phyloP scores from a whole-genome alignment of 1,140 invertebrate genomes.

The Lepeophtheirus salmonis region DNA sequence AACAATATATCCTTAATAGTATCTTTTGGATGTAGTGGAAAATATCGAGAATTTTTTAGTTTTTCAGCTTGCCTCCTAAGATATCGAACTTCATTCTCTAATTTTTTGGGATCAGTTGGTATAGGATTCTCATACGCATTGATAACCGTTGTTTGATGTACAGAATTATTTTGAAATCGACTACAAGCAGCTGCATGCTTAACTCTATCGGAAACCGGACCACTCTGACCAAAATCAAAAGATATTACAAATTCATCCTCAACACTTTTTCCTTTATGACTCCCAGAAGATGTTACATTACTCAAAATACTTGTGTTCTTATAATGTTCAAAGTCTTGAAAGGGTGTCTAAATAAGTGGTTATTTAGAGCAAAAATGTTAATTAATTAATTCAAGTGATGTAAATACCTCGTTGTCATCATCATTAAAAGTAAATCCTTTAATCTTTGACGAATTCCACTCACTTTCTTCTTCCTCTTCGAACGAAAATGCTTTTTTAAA shows the following conservation, averaged over 20 bases:
- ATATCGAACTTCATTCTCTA: neutral
- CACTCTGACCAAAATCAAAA: neutral
- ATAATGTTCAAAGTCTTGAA: conserved; percentile 5
- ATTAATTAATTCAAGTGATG: neutral
- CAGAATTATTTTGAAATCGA: neutral
- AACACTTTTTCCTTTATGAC: neutral
- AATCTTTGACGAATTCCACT: conserved; percentile 6
- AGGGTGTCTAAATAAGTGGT: conserved; percentile 15
- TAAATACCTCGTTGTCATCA: conserved; percentile 1
- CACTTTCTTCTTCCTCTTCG: conserved; percentile 7
- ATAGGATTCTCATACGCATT: neutral
- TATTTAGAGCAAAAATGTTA: too few relatives aligned
- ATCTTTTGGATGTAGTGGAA: conserved; percentile 4
- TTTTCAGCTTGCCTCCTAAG: neutral
- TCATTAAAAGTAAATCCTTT: conserved; percentile 11
- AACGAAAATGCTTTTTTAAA: neutral
- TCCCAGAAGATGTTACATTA: neutral
- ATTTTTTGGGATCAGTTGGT: neutral
- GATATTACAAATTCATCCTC: conserved; percentile 2
- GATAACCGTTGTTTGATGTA: too few relatives aligned
- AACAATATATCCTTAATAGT: conserved; percentile 5
- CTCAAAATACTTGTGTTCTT: conserved; percentile 10
- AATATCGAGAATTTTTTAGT: neutral
- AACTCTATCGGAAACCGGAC: neutral
- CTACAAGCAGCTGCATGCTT: neutral